Percentiles rank a stretch among this genome's conserved stretches.
Evolutionary conservation across 2,113 vertebrate genomes (phyloP).

Genomic region (Ciconia stormi): DNA sequence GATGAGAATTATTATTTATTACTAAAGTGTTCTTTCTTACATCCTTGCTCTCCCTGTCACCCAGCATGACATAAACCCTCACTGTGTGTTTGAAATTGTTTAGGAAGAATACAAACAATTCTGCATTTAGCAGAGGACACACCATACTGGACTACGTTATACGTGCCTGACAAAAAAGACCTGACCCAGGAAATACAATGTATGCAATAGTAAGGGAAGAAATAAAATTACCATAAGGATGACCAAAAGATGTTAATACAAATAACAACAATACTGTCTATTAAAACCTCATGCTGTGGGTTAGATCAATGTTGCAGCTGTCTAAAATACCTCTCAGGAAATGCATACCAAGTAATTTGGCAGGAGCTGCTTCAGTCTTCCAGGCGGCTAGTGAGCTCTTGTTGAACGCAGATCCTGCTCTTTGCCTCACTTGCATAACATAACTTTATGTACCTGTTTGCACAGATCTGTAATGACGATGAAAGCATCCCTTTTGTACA

Average conservation of each 20-base stretch:
- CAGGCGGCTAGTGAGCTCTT: neutral
- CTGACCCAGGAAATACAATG: neutral
- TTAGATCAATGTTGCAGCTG: neutral
- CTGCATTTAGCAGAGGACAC: neutral
- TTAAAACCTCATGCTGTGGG: neutral
- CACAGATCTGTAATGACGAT: neutral
- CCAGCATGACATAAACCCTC: neutral
- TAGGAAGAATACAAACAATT: neutral
- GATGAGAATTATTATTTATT: neutral
- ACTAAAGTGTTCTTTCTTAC: neutral
- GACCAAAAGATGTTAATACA: neutral
- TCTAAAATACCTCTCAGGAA: neutral
- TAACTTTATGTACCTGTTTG: neutral
- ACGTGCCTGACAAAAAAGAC: neutral
- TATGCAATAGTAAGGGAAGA: neutral
- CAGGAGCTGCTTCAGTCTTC: neutral
- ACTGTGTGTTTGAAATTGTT: neutral
- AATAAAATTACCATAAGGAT: neutral
- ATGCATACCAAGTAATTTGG: neutral
- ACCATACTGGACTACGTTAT: neutral
- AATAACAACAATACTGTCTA: neutral
- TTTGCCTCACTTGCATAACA: neutral
- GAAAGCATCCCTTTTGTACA: neutral
- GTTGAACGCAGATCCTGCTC: neutral
- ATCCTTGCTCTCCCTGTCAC: neutral